phyloP scores from a whole-genome alignment of 2,113 vertebrate species.

The Perca fluviatilis region DNA sequence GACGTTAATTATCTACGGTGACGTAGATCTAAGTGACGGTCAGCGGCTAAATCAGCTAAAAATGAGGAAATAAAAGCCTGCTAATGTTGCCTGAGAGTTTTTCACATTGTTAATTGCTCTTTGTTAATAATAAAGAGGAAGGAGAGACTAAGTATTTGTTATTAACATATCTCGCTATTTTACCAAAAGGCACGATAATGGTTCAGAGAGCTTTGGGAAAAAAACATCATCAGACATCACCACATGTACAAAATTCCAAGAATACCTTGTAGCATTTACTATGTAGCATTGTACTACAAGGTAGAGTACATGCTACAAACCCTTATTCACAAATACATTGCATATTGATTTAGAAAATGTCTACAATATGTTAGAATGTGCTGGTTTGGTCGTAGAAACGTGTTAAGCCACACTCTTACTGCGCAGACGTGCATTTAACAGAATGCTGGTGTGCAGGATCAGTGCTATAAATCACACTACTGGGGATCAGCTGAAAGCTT shows the following conservation, averaged over 20 bases:
- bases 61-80: not conserved
- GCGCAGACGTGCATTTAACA: not conserved
- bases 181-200: not conserved
- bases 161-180: not conserved
- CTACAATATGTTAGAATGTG: too few species aligned
- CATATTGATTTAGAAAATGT: too few species aligned
- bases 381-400: too few species aligned
- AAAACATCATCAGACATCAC: not conserved
- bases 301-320: not conserved
- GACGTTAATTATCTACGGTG: not conserved
- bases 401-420: not conserved
- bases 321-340: too few species aligned
- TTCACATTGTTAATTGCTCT: not conserved
- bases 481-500: not conserved
- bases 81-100: too few species aligned
- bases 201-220: not conserved
- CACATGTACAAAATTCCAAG: not conserved
- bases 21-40: too few species aligned
- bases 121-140: not conserved
- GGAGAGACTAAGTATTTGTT: not conserved
- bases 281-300: too few species aligned
- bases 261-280: not conserved
- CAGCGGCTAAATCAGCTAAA: not conserved
- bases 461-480: not conserved
- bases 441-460: not conserved